Conservation (phyloP, 1,140 invertebrate species). For the Eubasilissa regina region DNA sequence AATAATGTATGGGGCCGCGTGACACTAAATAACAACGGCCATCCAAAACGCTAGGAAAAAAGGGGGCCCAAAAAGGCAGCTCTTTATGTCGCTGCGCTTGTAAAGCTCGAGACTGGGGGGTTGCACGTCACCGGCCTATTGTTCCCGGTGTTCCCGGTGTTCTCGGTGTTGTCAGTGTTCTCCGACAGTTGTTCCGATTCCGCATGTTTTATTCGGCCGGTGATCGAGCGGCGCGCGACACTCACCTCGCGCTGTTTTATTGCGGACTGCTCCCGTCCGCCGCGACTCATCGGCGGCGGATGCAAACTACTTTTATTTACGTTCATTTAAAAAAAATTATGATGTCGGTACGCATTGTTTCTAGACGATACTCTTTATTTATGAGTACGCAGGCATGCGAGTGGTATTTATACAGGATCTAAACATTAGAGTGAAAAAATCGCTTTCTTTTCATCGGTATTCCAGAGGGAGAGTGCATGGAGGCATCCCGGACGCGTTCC, state of each 20-base stretch:
- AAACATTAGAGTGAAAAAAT: too few species aligned
- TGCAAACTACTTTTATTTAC: too few species aligned
- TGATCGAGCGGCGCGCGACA: conserved; percentile 30
- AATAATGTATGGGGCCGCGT: conserved; percentile 58
- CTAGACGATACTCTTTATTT: too few species aligned
- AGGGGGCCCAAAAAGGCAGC: conserved; percentile 52
- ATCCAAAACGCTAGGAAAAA: conserved; percentile 43
- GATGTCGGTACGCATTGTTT: too few species aligned
- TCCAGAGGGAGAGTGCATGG: too few species aligned
- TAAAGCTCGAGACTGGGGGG: conserved; percentile 51
- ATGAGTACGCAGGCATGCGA: too few species aligned
- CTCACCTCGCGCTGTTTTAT: conserved; percentile 34
- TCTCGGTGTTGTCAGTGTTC: not conserved
- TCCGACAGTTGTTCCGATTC: not conserved
- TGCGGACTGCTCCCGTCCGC: not conserved
- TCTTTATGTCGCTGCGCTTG: conserved; percentile 58
- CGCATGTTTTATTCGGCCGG: conserved; percentile 21
- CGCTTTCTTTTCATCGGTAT: too few species aligned
- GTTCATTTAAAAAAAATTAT: too few species aligned
- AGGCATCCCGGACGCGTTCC: too few species aligned
- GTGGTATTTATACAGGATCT: too few species aligned
- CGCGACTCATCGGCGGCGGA: too few species aligned
- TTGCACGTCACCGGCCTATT: conserved; percentile 33
- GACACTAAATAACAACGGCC: conserved; percentile 59
- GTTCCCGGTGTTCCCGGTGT: conserved; percentile 39